These are phyloP conservation scores for Calcarius lapponicus DNA, from an alignment of 2,797 vertebrate genomes.

Conservation along the genomic window DNA sequence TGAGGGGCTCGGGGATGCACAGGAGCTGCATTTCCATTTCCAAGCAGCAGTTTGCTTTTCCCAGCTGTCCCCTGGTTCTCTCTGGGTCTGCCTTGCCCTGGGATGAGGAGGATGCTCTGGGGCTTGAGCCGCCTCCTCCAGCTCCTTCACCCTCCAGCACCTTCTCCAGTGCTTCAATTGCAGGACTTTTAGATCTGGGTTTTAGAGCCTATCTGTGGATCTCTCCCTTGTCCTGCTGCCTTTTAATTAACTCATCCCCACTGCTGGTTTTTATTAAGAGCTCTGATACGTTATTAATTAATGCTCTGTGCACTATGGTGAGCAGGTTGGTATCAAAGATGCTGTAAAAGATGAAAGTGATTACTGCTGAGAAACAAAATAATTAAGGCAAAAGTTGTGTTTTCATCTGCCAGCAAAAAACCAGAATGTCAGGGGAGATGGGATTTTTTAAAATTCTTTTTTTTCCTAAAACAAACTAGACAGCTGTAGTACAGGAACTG, in stretches of 20 bases:
- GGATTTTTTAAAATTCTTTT: not conserved
- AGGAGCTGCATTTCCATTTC: rapidly evolving
- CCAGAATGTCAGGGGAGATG: not conserved
- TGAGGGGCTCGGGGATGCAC: not conserved
- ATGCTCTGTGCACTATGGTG: not conserved
- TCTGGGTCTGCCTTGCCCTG: not conserved
- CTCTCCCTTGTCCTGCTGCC: not conserved
- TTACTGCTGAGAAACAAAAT: not conserved
- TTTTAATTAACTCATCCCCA: conserved; percentile 35
- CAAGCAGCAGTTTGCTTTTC: rapidly evolving
- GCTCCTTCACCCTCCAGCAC: not conserved
- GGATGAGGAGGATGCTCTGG: rapidly evolving
- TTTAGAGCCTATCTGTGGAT: not conserved
- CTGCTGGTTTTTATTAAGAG: not conserved
- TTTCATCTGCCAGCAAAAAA: not conserved
- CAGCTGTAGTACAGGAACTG: rapidly evolving
- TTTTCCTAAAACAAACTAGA: not conserved
- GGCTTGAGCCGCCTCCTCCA: not conserved
- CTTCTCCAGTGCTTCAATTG: not conserved
- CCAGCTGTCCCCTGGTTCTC: rapidly evolving
- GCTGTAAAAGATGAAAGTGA: conserved; percentile 16
- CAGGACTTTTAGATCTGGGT: not conserved
- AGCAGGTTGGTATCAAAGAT: not conserved
- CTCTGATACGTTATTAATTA: conserved; percentile 46
- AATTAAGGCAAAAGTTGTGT: conserved; percentile 2